phyloP scores from a whole-genome alignment of 2,113 vertebrate genomes.

The Fregetta grallaria region DNA sequence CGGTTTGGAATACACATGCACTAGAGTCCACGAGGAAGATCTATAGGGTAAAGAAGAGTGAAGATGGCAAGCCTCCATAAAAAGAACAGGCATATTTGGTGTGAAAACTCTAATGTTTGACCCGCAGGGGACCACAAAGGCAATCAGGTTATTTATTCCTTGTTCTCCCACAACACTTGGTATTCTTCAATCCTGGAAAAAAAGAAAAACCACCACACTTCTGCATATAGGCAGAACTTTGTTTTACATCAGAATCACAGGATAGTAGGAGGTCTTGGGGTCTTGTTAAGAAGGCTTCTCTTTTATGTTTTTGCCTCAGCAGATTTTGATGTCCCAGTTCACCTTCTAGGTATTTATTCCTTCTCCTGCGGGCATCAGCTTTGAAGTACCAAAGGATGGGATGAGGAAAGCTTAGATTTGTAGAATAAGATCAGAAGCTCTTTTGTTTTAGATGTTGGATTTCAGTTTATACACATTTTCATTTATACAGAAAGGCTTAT shows the following conservation, averaged over 20 bases:
- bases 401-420: slow-evolving; percentile 10
- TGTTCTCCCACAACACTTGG: not conserved
- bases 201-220: not conserved
- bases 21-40: not conserved
- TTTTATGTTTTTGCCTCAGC: not conserved
- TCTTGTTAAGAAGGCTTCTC: not conserved
- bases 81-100: not conserved
- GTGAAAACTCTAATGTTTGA: not conserved
- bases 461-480: not conserved
- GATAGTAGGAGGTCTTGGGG: not conserved
- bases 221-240: not conserved
- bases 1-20: not conserved
- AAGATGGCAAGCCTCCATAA: not conserved
- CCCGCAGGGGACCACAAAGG: not conserved
- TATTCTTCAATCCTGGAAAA: not conserved
- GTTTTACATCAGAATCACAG: not conserved
- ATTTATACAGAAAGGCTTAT: not conserved
- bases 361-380: not conserved
- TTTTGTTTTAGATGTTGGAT: not conserved
- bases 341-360: not conserved
- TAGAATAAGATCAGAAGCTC: not conserved
- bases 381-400: not conserved
- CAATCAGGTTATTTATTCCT: not conserved
- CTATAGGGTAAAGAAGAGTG: not conserved
- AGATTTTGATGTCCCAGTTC: not conserved